Evolutionary conservation across 1,140 invertebrate genomes (phyloP).

Genomic region (Dendrolimus punctatus): DNA sequence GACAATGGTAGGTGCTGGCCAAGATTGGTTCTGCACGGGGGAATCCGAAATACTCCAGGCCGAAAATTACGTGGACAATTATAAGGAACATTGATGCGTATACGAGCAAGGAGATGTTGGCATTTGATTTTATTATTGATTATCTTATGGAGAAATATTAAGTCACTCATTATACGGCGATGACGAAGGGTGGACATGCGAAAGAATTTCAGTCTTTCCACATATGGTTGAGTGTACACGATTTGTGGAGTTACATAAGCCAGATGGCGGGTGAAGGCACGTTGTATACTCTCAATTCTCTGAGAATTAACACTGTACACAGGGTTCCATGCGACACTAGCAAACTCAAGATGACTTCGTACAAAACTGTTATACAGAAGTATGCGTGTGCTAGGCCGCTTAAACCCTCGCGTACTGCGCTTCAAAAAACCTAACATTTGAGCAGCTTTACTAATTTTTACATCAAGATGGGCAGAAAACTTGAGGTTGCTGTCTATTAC

Average conservation of each 20-base stretch:
- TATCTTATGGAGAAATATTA: conserved; percentile 1
- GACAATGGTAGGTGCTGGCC: too few species aligned
- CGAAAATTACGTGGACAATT: too few species aligned
- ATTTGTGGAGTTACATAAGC: too few species aligned
- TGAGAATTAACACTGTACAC: conserved; percentile 13
- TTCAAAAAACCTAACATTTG: conserved; percentile 17
- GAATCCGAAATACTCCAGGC: too few species aligned
- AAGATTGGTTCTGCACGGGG: too few species aligned
- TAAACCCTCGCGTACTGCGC: conserved; percentile 8
- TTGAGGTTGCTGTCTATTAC: conserved; percentile 7
- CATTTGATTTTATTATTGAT: conserved; percentile 2
- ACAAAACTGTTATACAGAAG: conserved; percentile 12
- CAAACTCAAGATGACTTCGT: conserved; percentile 13
- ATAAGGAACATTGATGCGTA: background rate
- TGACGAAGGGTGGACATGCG: background rate
- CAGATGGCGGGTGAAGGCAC: conserved; percentile 7
- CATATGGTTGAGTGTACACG: background rate
- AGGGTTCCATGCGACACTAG: conserved; percentile 14
- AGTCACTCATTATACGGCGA: background rate
- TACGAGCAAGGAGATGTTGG: background rate
- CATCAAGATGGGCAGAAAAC: conserved; percentile 5
- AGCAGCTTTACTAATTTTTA: conserved; percentile 5
- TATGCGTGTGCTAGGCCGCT: background rate
- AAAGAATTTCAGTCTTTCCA: background rate
- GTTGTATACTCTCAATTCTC: conserved; percentile 14